Conservation (phyloP, 2,797 vertebrate genomes). For the Cyprinella venusta region DNA sequence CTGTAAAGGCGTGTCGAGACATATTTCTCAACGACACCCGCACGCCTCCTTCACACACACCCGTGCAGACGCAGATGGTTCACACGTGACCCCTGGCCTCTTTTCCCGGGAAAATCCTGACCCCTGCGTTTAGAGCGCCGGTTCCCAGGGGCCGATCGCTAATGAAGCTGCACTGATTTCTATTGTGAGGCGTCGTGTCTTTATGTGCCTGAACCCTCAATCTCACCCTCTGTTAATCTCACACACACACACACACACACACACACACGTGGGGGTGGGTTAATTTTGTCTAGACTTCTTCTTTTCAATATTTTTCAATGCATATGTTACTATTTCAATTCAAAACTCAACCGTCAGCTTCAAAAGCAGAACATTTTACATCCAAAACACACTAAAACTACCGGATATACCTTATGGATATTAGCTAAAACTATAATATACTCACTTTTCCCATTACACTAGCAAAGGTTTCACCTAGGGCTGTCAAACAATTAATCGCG, state of each 20-base stretch:
- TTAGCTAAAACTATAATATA: not conserved
- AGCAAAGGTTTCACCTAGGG: not conserved
- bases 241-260: not conserved
- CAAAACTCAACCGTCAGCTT: not conserved
- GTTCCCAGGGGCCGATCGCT: constrained; percentile 65
- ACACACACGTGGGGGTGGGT: no score
- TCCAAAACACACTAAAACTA: not conserved
- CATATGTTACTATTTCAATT: not conserved
- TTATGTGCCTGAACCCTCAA: constrained; percentile 4
- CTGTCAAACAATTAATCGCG: no score
- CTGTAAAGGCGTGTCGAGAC: constrained; percentile 14
- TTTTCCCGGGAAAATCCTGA: constrained; percentile 75
- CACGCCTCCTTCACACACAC: constrained; percentile 49
- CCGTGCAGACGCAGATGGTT: constrained; percentile 43
- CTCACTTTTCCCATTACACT: not conserved
- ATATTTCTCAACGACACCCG: constrained; percentile 60
- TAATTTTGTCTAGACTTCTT: no score
- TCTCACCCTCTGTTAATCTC: constrained; percentile 21
- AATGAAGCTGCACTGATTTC: constrained; percentile 79
- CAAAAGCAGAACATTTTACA: not conserved
- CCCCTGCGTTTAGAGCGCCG: constrained; percentile 26
- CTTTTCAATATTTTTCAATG: not conserved
- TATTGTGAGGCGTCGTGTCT: constrained; percentile 69
- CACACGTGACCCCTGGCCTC: constrained; percentile 45
- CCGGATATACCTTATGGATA: no score